Evolutionary conservation across 2,113 vertebrate genomes (phyloP), one percentile per base, ranked within the genome.

Genomic region (Phycodurus eques): DNA sequence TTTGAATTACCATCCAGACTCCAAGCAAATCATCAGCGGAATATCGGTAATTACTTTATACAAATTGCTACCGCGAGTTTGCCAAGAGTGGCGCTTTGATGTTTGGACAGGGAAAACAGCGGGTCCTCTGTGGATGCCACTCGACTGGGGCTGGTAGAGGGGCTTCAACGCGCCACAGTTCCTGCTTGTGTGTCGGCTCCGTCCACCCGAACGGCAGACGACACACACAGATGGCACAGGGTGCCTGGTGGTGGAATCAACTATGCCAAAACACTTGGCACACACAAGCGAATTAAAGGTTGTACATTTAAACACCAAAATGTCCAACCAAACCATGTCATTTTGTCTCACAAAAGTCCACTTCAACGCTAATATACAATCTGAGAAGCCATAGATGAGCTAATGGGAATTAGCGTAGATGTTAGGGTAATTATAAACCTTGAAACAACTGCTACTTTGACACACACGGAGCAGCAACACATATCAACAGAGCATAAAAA

Each of bases 261-360:
- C 81, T 87, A 88, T 87, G 87, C 90, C 82, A 83, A 80, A 86
- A 74, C 77, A 77, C 79, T 90, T 89, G 87, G 88, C 89, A 84
- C 0, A 27, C 27, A 27, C 1, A 39, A 39, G 35, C 35, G 35
- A 27, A 27, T 27, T 27, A 27, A 27, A 27, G 27, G 27, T 27
- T 27, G 27, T 27, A 27, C 27, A 27, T 27, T 27, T 27, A 27
- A 27, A 27, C 27, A 27, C 27, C 27, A 27, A 27, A 27, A 27
- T 27, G 27, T 27, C 27, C 27, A 27, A 27, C 27, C 27, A 27
- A 27, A 27, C 27, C 27, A 27, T 27, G 1, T 27, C 1, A 39
- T 39, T 39, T 39, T 39, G 35, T 39, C 35, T 39, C 35, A 6
- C 1, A 39, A 39, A 39, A 39, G 35, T 39, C 35, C 6, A 6